Conservation (phyloP, 2,888 invertebrate species). For the Apamea crenata region DNA sequence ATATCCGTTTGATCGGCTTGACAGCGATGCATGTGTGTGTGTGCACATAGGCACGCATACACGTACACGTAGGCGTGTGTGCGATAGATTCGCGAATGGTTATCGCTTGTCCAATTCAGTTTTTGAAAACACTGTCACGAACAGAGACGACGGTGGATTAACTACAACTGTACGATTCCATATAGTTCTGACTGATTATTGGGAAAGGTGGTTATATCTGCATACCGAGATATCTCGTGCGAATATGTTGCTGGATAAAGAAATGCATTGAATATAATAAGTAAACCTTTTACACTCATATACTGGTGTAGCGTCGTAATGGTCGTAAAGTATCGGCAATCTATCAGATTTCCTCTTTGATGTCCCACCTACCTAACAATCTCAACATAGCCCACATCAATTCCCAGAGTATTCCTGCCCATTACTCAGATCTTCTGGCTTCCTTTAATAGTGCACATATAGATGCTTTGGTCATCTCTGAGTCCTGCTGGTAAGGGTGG, state of each 20-base stretch:
- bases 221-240: background rate
- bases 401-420: too few relatives aligned
- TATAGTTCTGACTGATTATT: background rate
- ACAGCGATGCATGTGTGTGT: conserved; percentile 1
- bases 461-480: too few relatives aligned
- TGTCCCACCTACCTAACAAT: too few relatives aligned
- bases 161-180: background rate
- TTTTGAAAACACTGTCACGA: conserved; percentile 33
- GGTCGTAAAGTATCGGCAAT: too few relatives aligned
- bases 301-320: too few relatives aligned
- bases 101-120: conserved; percentile 10
- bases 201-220: background rate
- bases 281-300: too few relatives aligned
- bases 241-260: background rate
- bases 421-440: too few relatives aligned
- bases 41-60: too few relatives aligned
- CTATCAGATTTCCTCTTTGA: too few relatives aligned
- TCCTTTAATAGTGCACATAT: too few relatives aligned
- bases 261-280: conserved; percentile 1
- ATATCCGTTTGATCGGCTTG: conserved; percentile 19
- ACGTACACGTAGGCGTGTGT: background rate
- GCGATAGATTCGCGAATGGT: conserved; percentile 1
- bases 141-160: conserved; percentile 25
- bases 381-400: too few relatives aligned
- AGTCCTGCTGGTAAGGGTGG: too few relatives aligned